Percentiles rank a stretch among this genome's conserved stretches.
These are phyloP conservation scores for Artemia franciscana DNA, from an alignment of 1,140 invertebrate species.

Conservation along the genomic window DNA sequence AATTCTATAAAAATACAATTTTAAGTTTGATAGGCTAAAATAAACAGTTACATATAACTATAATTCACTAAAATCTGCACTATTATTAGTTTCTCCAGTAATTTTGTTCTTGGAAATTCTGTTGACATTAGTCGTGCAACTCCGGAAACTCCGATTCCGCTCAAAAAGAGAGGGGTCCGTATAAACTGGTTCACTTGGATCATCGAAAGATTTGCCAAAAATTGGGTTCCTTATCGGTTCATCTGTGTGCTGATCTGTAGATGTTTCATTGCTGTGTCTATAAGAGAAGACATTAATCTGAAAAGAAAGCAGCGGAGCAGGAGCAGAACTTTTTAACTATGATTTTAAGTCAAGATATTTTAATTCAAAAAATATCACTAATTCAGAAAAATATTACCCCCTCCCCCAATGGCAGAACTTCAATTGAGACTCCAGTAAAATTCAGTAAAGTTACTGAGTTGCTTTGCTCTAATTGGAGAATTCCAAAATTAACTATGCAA, in stretches of 20 bases:
- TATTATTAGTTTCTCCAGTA: not conserved
- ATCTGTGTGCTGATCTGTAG: slow-evolving; percentile 6
- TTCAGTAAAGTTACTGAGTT: no score
- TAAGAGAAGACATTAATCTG: no score
- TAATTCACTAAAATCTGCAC: not conserved
- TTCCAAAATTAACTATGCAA: no score
- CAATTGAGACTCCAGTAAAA: no score
- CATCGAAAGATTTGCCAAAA: slow-evolving; percentile 28
- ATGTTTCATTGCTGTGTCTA: not conserved
- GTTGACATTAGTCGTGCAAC: slow-evolving; percentile 16
- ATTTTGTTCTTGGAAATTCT: slow-evolving; percentile 5
- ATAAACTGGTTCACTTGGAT: slow-evolving; percentile 76
- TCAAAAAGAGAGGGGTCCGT: slow-evolving; percentile 76
- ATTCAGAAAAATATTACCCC: no score
- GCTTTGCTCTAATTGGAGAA: no score
- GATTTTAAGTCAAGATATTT: no score
- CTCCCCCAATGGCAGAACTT: no score
- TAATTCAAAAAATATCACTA: no score
- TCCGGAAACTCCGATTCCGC: slow-evolving; percentile 37
- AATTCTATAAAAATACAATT: no score
- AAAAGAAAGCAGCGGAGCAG: no score
- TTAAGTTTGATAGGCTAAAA: not conserved
- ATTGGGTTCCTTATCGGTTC: slow-evolving; percentile 2
- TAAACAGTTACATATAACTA: not conserved
- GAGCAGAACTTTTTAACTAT: no score